phyloP scores from a whole-genome alignment of 2,888 invertebrate species.

The Amiota mariae region DNA sequence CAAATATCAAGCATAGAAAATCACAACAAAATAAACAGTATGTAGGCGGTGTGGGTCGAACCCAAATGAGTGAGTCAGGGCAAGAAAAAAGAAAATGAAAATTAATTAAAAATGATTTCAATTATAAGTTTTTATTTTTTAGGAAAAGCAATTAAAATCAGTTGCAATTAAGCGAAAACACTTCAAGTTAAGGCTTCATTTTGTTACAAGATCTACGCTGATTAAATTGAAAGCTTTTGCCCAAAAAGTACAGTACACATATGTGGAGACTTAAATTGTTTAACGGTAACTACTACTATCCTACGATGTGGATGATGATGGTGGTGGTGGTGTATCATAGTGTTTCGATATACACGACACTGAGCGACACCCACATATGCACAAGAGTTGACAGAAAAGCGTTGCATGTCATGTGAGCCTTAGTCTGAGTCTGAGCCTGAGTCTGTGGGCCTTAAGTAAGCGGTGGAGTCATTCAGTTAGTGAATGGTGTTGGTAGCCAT shows the following conservation, averaged over 20 bases:
- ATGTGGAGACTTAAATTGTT: constrained; percentile 36
- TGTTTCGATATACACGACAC: constrained; percentile 28
- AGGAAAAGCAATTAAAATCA: constrained; percentile 44
- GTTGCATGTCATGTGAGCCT: constrained; percentile 29
- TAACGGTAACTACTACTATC: constrained; percentile 51
- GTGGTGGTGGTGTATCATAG: constrained; percentile 28
- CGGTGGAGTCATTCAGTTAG: background rate
- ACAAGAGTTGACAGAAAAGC: constrained; percentile 28
- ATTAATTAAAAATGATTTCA: constrained; percentile 52
- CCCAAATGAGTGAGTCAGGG: background rate
- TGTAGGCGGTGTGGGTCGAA: constrained; percentile 26
- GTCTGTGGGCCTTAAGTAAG: background rate
- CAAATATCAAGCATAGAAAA: constrained; percentile 30
- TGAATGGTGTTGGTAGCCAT: constrained; percentile 22
- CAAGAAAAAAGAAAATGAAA: constrained; percentile 36
- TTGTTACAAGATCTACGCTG: background rate
- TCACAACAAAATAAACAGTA: background rate
- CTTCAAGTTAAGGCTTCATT: constrained; percentile 24
- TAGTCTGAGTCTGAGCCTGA: background rate
- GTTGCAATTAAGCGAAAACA: constrained; percentile 52
- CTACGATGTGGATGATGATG: background rate
- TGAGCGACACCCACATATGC: constrained; percentile 38
- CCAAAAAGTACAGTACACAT: too few relatives aligned
- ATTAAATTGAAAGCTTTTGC: constrained; percentile 9
- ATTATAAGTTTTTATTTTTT: constrained; percentile 1